phyloP scores from a whole-genome alignment of 1,140 invertebrate species.

The Diprion similis region DNA sequence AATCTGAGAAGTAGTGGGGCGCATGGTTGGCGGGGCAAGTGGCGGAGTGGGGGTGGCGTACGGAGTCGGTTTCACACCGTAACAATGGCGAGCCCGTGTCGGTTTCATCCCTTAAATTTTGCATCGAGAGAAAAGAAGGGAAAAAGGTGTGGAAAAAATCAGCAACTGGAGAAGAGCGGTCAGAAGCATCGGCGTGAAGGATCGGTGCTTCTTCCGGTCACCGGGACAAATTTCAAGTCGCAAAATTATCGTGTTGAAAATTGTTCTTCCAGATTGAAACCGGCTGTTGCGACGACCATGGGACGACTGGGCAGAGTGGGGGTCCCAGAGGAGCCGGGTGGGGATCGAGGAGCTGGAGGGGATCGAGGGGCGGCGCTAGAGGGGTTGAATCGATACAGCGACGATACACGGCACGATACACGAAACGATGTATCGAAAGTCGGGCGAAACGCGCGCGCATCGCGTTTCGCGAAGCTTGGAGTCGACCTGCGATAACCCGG shows the following conservation, averaged over 20 bases:
- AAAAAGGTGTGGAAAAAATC: not conserved
- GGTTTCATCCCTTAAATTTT: not conserved
- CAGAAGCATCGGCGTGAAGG: not conserved
- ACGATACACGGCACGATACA: conserved; percentile 46
- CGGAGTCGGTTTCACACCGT: conserved; percentile 46
- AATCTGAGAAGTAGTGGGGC: conserved; percentile 16
- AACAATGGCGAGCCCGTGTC: not conserved
- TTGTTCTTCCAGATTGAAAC: conserved; percentile 43
- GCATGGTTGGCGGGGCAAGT: conserved; percentile 22
- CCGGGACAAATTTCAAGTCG: not conserved
- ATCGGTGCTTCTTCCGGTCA: not conserved
- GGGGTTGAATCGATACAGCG: conserved; percentile 60
- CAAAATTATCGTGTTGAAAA: not conserved
- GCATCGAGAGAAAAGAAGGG: too few species aligned
- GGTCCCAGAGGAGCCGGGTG: not conserved
- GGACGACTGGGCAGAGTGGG: not conserved
- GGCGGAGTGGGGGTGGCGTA: conserved; percentile 33
- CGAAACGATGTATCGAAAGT: conserved; percentile 57
- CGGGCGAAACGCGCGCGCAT: conserved; percentile 56
- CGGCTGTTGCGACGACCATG: conserved; percentile 29
- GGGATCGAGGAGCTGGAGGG: not conserved
- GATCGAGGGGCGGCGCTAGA: conserved; percentile 29
- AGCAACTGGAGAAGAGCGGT: too few species aligned
- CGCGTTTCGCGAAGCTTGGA: conserved; percentile 6
- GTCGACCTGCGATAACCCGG: not conserved